phyloP scores from a whole-genome alignment of 2,797 vertebrate species.

The Thripadectes ignobilis region DNA sequence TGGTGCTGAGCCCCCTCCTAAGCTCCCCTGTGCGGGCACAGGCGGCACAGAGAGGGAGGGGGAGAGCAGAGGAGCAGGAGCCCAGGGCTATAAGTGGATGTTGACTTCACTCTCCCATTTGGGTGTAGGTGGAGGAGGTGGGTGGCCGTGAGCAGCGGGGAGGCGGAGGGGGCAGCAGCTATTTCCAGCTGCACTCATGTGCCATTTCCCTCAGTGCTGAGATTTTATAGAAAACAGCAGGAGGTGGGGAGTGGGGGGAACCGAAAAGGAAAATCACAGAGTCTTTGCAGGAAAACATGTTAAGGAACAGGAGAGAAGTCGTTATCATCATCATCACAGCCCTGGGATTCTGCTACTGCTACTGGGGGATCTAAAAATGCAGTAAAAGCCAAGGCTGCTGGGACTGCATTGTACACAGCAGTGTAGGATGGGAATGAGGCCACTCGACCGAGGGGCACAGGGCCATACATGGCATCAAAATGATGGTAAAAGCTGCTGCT shows the following conservation, averaged over 20 bases:
- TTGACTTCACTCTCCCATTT: constrained; percentile 61
- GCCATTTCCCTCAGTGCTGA: not conserved
- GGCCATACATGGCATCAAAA: not conserved
- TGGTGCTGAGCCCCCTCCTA: not conserved
- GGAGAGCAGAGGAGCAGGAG: not conserved
- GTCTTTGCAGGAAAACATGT: constrained; percentile 1
- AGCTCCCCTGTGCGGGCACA: not conserved
- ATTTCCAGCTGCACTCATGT: constrained; percentile 63
- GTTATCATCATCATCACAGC: not conserved
- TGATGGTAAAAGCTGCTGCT: not conserved
- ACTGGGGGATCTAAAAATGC: not conserved
- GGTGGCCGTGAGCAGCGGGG: constrained; percentile 36
- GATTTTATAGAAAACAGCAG: constrained; percentile 21
- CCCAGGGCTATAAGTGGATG: constrained; percentile 51
- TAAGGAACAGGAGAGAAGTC: not conserved
- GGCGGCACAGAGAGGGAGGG: not conserved
- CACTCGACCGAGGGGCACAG: not conserved
- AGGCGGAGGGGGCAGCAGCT: constrained; percentile 43
- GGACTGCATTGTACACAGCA: not conserved
- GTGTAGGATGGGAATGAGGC: not conserved
- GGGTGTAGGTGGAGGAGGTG: constrained; percentile 58
- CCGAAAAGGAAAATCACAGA: constrained; percentile 25
- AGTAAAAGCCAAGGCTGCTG: not conserved
- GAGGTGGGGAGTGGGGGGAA: constrained; percentile 19
- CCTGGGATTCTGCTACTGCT: not conserved